Evolutionary conservation across 2,113 vertebrate genomes (phyloP).

Genomic region (Lophochroa leadbeateri): DNA sequence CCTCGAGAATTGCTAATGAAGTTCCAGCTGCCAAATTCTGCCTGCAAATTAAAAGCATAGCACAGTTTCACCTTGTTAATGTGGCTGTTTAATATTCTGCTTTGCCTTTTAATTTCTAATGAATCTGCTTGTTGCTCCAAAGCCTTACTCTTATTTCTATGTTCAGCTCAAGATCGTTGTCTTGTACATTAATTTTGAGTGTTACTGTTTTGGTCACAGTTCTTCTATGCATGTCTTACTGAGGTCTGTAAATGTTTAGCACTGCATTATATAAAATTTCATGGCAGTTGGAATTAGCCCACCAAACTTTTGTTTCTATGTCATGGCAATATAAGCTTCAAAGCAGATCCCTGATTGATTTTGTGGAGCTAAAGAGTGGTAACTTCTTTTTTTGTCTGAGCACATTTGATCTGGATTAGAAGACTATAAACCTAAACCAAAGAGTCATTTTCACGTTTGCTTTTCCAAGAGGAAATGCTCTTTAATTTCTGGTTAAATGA

Average conservation of each 20-base stretch:
- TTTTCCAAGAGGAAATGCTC: not conserved
- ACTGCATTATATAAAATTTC: not conserved
- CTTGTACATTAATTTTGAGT: not conserved
- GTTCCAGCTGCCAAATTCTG: not conserved
- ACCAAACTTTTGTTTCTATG: not conserved
- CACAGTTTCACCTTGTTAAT: not conserved
- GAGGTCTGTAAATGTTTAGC: not conserved
- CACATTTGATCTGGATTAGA: not conserved
- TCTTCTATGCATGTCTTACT: not conserved
- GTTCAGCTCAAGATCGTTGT: not conserved
- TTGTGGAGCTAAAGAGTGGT: not conserved
- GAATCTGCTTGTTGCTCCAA: not conserved
- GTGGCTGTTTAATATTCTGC: not conserved
- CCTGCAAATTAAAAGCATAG: not conserved
- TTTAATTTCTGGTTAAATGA: not conserved
- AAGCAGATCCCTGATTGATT: not conserved
- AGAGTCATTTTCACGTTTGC: not conserved
- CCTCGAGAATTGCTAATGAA: slow-evolving; percentile 1
- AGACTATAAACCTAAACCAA: not conserved
- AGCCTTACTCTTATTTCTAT: not conserved
- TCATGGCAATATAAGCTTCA: not conserved
- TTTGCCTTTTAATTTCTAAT: slow-evolving; percentile 27
- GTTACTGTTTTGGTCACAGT: not conserved
- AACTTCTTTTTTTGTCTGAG: not conserved
- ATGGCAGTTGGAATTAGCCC: not conserved